Evolutionary conservation across 2,113 vertebrate genomes (phyloP), one percentile per base, ranked within the genome.

Genomic region (Cygnus atratus): DNA sequence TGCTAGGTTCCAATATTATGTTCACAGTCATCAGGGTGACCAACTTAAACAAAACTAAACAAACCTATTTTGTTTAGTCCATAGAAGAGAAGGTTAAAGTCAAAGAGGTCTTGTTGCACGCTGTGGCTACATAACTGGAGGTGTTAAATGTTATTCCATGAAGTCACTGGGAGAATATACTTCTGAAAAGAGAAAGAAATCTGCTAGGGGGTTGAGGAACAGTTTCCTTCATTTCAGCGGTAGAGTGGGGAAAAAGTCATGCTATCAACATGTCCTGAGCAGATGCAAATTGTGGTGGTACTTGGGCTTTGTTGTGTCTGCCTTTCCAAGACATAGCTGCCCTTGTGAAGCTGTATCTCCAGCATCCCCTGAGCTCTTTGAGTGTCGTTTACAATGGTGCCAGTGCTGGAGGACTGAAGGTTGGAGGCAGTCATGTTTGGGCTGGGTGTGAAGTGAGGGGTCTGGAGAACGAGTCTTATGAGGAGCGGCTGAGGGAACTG

Each of bases 261-360:
- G 15, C 16, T 78, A 50, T 92, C 72, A 95, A 9, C 10, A 19
- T 41, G 21, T 84, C 8, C 31, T 90, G 75, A 87, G 28, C 37
- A 80, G 41, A 62, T 57, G 29, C 19, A 67, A 55, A 62, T 85
- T 82, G 82, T 80, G 37, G 15, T 88, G 37, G 66, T 84, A 52
- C 70, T 89, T 89, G 84, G 29, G 39, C 10, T 75, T 94, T 95
- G 52, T 91, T 93, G 43, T 75, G 58, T 79, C 87, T 93, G 12
- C 35, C 13, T 77, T 80, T 80, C 68, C 52, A 84, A 82, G 37
- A 35, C 24, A 52, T 3, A 82, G 26, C 3, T 76, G 20, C 19
- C 78, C 37, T 11, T 52, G 55, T 62, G 73, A 65, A 78, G 37
- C 52, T 54, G 20, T 94, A 70, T 84, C 80, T 96, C 35, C 57